Base-by-base conservation (phyloP, 1,140 invertebrate species). In the Dysdera silvatica region DNA sequence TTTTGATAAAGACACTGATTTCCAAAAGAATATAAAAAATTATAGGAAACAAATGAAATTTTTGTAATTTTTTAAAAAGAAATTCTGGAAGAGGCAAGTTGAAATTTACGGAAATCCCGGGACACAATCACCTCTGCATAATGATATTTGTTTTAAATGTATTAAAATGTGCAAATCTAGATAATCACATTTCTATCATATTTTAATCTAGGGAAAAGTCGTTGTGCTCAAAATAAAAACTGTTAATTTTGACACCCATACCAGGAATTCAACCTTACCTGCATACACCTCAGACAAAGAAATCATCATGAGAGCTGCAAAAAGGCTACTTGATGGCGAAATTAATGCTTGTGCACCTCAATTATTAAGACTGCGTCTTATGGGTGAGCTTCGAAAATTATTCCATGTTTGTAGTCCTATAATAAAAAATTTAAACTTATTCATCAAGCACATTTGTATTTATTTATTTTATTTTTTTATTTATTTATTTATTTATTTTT, bases 181-280 rank as follows among this genome's bases (percentile, higher is more conserved):
- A 40, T 41, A 14, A 40, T 66, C 40, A 23, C 23, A 53, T 23
- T 47, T 54, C 20, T 60, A 37, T 48, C 61, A 52, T 61, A 57
- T 52, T 51, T 43, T 41, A 40, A 32, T 57, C 68, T 65, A 75
- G 72, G 78, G 78, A 1, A 76, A 76, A 68, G 74, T 74, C n/a
- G 74, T 82, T n/a, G 75, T 78, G 2, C 63, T 82, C 0, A 82
- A 82, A 68, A 68, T 81, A 16, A 82, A 82, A 70, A 79, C 79
- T 2, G 73, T 74, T 4, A 70, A 74, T 37, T 82, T 82, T 71
- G 72, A 78, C 51, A 72, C 80, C 0, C 77, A 74, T 52, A 80
- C 78, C 2, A 69, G 79, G 45, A 73, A 75, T 5, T 69, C 72
- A 32, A 74, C 76, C 28, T 55, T 82, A 18, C 40, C 69, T 14